phyloP scores from a whole-genome alignment of 2,888 invertebrate genomes.

The Chrysolina oricalcia region DNA sequence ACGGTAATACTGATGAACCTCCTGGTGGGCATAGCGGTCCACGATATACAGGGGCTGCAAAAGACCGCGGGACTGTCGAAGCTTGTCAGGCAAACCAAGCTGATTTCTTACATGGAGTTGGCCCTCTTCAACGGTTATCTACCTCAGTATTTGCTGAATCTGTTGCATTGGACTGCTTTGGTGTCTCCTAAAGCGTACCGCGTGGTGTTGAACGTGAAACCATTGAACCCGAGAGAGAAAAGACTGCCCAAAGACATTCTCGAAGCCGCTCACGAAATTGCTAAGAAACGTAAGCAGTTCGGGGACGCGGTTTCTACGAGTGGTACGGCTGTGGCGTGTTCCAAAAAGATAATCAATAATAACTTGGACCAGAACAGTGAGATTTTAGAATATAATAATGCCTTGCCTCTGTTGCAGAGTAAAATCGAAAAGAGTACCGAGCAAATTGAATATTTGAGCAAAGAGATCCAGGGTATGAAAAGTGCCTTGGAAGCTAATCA shows the following conservation, averaged over 20 bases:
- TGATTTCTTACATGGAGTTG: slow-evolving; percentile 89
- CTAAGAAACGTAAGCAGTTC: slow-evolving; percentile 82
- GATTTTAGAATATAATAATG: slow-evolving; percentile 69
- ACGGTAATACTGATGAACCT: slow-evolving; percentile 91
- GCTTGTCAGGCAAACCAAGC: slow-evolving; percentile 87
- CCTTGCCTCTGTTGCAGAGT: slow-evolving; percentile 76
- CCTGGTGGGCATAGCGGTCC: slow-evolving; percentile 89
- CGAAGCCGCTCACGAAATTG: slow-evolving; percentile 87
- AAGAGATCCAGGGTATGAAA: slow-evolving; percentile 79
- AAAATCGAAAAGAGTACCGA: slow-evolving; percentile 81
- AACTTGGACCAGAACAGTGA: slow-evolving; percentile 71
- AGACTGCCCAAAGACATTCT: slow-evolving; percentile 86
- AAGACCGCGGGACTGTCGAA: slow-evolving; percentile 90
- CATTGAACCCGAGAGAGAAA: slow-evolving; percentile 87
- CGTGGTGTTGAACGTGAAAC: slow-evolving; percentile 88
- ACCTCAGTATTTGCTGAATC: slow-evolving; percentile 82
- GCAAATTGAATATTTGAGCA: slow-evolving; percentile 78
- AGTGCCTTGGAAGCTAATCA: slow-evolving; percentile 55
- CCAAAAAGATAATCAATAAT: slow-evolving; percentile 79
- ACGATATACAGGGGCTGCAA: slow-evolving; percentile 89
- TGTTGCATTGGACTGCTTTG: slow-evolving; percentile 84
- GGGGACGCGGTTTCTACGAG: slow-evolving; percentile 81
- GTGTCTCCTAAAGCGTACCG: slow-evolving; percentile 88
- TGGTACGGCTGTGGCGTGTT: slow-evolving; percentile 78
- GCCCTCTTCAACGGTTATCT: slow-evolving; percentile 87